Conservation (phyloP, 2,797 vertebrate species). For the Pelobates cultripes region DNA sequence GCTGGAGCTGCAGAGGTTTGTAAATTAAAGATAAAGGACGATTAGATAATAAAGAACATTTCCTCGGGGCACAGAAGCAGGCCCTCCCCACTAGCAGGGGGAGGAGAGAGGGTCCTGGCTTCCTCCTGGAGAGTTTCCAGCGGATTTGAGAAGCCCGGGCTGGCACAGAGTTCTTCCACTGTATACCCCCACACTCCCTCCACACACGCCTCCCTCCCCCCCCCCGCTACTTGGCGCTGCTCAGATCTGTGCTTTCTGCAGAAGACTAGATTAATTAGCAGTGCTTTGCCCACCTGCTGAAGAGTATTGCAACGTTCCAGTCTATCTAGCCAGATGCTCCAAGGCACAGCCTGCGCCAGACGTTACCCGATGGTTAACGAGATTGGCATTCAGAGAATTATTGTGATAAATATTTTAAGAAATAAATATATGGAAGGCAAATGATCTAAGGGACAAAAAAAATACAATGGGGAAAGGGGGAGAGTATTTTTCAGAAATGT, state of each 20-base stretch:
- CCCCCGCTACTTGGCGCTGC: constrained; percentile 31
- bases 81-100: constrained; percentile 32
- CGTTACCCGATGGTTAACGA: constrained; percentile 16
- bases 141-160: constrained; percentile 15
- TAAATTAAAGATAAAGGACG: constrained; percentile 91
- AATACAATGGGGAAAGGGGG: no score
- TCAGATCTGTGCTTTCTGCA: constrained; percentile 58
- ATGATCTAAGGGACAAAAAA: no score
- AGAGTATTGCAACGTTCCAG: not conserved
- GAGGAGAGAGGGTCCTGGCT: constrained; percentile 46
- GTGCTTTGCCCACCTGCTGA: constrained; percentile 34
- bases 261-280: constrained; percentile 66
- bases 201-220: not conserved
- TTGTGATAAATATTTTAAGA: not conserved
- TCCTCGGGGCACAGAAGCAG: constrained; percentile 66
- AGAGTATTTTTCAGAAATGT: no score
- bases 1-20: constrained; percentile 79
- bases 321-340: not conserved
- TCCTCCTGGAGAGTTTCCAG: constrained; percentile 46
- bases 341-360: not conserved
- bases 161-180: constrained; percentile 7
- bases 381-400: not conserved
- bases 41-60: constrained; percentile 88
- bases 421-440: no score
- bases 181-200: not conserved